Percentiles rank a stretch among this genome's conserved stretches.
Evolutionary conservation across 1,140 invertebrate species (phyloP).

Genomic region (Neodiprion fabricii): DNA sequence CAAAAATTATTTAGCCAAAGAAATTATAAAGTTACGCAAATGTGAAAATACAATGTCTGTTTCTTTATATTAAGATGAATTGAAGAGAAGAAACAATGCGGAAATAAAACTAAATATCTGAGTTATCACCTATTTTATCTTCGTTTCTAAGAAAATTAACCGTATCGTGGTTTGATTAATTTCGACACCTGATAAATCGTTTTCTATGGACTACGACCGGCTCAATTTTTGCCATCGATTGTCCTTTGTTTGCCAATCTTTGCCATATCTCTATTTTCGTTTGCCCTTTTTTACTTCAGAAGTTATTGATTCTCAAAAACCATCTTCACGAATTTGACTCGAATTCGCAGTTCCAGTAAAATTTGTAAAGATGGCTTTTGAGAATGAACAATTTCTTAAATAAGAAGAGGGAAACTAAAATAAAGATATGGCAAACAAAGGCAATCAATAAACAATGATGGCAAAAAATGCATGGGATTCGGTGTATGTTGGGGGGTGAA

Average conservation of each 20-base stretch:
- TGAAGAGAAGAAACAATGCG: too few relatives aligned
- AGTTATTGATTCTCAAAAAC: neutral
- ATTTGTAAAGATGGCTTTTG: neutral
- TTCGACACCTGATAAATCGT: too few relatives aligned
- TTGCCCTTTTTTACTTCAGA: neutral
- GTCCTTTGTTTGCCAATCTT: neutral
- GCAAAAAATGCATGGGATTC: neutral
- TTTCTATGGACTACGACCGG: too few relatives aligned
- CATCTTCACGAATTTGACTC: neutral
- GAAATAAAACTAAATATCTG: too few relatives aligned
- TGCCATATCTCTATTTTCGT: neutral
- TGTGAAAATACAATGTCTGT: too few relatives aligned
- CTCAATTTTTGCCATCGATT: too few relatives aligned
- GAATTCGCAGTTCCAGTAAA: neutral
- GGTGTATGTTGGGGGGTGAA: neutral
- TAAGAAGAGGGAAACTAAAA: neutral
- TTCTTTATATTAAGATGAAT: too few relatives aligned
- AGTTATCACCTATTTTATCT: too few relatives aligned
- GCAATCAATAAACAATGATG: neutral
- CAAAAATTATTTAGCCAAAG: too few relatives aligned
- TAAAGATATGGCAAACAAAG: slow-evolving; percentile 3
- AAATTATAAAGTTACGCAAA: too few relatives aligned
- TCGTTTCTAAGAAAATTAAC: too few relatives aligned
- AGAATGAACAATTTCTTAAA: neutral
- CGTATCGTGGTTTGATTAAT: too few relatives aligned